Conservation (phyloP, 2,888 invertebrate genomes). For the Chymomyza procnemis region DNA sequence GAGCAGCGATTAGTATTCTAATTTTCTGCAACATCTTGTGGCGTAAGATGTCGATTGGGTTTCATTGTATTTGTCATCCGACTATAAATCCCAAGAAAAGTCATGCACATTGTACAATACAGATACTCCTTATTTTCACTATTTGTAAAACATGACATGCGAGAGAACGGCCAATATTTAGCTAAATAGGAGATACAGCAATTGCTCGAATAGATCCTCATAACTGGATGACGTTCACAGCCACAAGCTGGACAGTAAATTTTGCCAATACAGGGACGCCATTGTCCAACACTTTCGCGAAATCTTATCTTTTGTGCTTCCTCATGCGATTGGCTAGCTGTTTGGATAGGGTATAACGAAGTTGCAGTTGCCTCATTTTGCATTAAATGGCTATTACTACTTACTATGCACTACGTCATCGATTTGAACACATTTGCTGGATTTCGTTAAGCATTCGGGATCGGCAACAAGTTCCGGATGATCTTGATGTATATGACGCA, state of each 20-base stretch:
- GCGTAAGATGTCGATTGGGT: not conserved
- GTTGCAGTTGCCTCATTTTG: too few species aligned
- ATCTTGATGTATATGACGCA: too few species aligned
- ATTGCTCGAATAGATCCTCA: not conserved
- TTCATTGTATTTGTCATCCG: not conserved
- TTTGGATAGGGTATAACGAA: too few species aligned
- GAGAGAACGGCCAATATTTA: not conserved
- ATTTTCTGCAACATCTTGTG: not conserved
- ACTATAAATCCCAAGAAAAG: not conserved
- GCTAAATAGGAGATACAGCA: not conserved
- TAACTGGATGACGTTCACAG: not conserved
- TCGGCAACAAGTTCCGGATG: too few species aligned
- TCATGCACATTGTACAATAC: not conserved
- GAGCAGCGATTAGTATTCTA: not conserved
- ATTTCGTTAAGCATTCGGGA: too few species aligned
- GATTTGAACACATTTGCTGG: too few species aligned
- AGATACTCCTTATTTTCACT: not conserved
- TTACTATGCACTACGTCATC: too few species aligned
- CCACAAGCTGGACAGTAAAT: not conserved
- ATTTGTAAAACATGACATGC: not conserved
- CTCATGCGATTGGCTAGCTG: too few species aligned
- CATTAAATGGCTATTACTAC: too few species aligned
- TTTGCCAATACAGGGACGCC: not conserved
- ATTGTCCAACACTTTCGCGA: not conserved
- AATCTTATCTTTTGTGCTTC: not conserved